phyloP scores from a whole-genome alignment of 2,797 vertebrate genomes.

The Podargus strigoides region DNA sequence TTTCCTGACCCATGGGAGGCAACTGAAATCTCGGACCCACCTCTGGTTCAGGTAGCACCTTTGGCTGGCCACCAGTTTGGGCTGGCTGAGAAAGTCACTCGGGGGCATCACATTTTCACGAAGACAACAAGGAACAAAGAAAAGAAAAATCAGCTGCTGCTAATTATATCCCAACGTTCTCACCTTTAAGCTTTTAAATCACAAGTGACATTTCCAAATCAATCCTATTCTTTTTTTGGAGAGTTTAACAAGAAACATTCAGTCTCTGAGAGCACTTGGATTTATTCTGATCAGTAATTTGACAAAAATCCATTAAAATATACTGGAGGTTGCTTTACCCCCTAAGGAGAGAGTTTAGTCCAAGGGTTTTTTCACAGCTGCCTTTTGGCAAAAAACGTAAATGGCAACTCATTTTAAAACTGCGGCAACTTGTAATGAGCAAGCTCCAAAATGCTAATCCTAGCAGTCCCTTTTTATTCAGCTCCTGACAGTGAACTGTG shows the following conservation, averaged over 20 bases:
- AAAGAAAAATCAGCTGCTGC: neutral
- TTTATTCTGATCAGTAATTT: slow-evolving; percentile 35
- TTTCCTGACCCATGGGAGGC: neutral
- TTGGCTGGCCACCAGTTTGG: neutral
- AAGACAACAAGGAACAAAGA: neutral
- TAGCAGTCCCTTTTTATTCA: neutral
- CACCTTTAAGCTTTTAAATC: slow-evolving; percentile 27
- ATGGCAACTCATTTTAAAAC: neutral
- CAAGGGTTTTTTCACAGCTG: slow-evolving; percentile 29
- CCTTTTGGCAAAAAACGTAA: slow-evolving; percentile 3
- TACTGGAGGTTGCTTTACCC: slow-evolving; percentile 2
- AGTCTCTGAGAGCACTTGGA: neutral
- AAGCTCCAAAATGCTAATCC: neutral
- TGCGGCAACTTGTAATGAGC: neutral
- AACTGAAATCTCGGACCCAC: neutral
- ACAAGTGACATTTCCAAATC: slow-evolving; percentile 41
- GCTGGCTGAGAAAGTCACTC: neutral
- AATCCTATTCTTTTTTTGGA: slow-evolving; percentile 44
- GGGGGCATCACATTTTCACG: neutral
- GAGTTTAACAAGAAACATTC: slow-evolving; percentile 44
- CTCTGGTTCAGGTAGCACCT: neutral
- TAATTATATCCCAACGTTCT: neutral
- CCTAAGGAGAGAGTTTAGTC: slow-evolving; percentile 32
- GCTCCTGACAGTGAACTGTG: neutral
- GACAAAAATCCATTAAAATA: slow-evolving; percentile 45